phyloP scores from a whole-genome alignment of 2,113 vertebrate species.

The Triplophysa rosa region DNA sequence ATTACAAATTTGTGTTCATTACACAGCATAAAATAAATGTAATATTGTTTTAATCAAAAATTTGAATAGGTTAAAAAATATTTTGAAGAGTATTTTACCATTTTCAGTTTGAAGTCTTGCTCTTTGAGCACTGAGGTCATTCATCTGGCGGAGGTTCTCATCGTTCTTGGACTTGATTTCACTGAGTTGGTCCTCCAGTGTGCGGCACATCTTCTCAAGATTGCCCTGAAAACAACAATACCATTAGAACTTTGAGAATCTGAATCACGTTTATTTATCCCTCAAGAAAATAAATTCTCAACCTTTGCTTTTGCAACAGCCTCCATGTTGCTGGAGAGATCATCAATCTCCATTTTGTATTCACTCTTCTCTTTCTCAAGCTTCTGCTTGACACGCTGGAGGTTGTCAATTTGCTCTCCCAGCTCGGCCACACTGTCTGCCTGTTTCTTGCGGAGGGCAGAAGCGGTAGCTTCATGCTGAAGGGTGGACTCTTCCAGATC shows the following conservation, averaged over 20 bases:
- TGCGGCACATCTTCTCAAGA: slow-evolving; percentile 73
- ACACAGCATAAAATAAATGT: too few relatives aligned
- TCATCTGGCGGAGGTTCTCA: slow-evolving; percentile 60
- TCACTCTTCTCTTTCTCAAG: slow-evolving; percentile 62
- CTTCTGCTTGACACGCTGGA: slow-evolving; percentile 59
- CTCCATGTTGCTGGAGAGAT: slow-evolving; percentile 58
- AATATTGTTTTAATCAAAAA: too few relatives aligned
- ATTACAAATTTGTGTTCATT: not conserved
- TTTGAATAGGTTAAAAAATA: too few relatives aligned
- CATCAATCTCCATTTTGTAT: slow-evolving; percentile 60
- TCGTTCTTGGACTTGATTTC: slow-evolving; percentile 78
- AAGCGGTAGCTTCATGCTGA: slow-evolving; percentile 58
- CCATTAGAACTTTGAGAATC: not conserved
- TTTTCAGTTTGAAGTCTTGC: slow-evolving; percentile 56
- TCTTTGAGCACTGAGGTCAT: slow-evolving; percentile 54
- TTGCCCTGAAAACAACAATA: slow-evolving; percentile 63
- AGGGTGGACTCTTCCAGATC: slow-evolving; percentile 59
- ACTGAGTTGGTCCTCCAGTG: slow-evolving; percentile 70
- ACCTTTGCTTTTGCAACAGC: slow-evolving; percentile 53
- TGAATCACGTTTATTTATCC: not conserved
- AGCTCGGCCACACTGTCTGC: slow-evolving; percentile 61
- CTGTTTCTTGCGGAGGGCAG: slow-evolving; percentile 61
- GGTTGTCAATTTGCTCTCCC: slow-evolving; percentile 61
- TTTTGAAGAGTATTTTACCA: slow-evolving; percentile 29
- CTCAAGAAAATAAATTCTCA: not conserved